phyloP scores from a whole-genome alignment of 2,113 vertebrate genomes.

The Madoqua kirkii region DNA sequence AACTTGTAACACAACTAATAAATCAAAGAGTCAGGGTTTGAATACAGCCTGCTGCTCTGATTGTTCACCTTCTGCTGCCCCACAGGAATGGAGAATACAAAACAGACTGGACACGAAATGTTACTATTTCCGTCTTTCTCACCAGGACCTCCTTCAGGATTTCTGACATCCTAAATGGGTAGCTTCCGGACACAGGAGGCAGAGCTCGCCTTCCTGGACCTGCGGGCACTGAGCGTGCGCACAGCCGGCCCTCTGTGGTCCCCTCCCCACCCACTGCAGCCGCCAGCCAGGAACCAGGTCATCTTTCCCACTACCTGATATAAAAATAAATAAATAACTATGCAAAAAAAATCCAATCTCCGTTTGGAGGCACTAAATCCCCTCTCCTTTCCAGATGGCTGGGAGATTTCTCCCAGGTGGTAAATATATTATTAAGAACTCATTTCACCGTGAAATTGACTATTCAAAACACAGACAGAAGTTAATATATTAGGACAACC shows the following conservation, averaged over 20 bases:
- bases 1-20: background rate
- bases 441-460: conserved; percentile 91
- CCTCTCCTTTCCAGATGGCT: conserved; percentile 86
- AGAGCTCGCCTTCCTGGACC: background rate
- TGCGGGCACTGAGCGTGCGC: background rate
- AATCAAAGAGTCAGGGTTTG: background rate
- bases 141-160: background rate
- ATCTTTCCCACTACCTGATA: background rate
- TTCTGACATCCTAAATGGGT: background rate
- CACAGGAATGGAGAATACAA: background rate
- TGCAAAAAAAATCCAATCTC: conserved; percentile 78
- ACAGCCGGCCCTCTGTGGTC: fast-evolving
- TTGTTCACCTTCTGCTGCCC: background rate
- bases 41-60: background rate
- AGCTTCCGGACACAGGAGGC: background rate
- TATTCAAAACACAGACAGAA: conserved; percentile 89
- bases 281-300: background rate
- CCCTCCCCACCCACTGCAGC: background rate
- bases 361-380: conserved; percentile 84
- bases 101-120: background rate
- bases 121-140: background rate
- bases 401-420: conserved; percentile 89
- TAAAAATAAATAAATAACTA: conserved; percentile 72
- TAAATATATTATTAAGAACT: conserved; percentile 91
- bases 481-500: conserved; percentile 90